Percentiles rank a stretch among this genome's conserved stretches.
These are phyloP conservation scores for Rhinella marina DNA, from an alignment of 2,797 vertebrate genomes.

Conservation along the genomic window DNA sequence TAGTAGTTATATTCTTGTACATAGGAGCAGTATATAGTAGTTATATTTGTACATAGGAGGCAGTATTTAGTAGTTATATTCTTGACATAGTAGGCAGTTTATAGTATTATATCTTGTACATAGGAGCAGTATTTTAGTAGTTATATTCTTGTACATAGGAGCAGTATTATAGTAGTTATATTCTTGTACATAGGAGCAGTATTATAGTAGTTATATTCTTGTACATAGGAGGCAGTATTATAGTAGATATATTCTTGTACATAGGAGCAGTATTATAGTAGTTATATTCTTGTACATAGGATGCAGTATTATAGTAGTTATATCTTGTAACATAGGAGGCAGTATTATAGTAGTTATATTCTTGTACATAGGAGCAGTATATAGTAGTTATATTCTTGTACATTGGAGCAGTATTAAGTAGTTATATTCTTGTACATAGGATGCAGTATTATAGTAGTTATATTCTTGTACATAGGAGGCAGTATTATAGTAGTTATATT, in stretches of 20 bases:
- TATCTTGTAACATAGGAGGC: background rate
- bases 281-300: background rate
- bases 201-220: slow-evolving; percentile 8
- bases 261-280: background rate
- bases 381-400: slow-evolving; percentile 3
- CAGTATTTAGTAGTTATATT: slow-evolving; percentile 7
- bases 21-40: slow-evolving; percentile 5
- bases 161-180: slow-evolving; percentile 4
- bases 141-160: background rate
- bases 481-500: slow-evolving; percentile 20
- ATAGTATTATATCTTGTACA: slow-evolving; percentile 2
- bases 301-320: background rate
- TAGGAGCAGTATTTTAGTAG: slow-evolving; percentile 1
- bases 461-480: slow-evolving; percentile 7
- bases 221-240: background rate
- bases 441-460: slow-evolving; percentile 12
- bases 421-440: too few species aligned
- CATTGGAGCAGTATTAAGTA: background rate
- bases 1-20: background rate
- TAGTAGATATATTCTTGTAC: background rate
- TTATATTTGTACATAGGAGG: slow-evolving; percentile 7
- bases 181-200: slow-evolving; percentile 1
- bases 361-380: background rate
- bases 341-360: slow-evolving; percentile 1
- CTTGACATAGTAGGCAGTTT: slow-evolving; percentile 6